Base-by-base conservation (phyloP, 2,113 vertebrate genomes). In the Oreochromis niloticus region DNA sequence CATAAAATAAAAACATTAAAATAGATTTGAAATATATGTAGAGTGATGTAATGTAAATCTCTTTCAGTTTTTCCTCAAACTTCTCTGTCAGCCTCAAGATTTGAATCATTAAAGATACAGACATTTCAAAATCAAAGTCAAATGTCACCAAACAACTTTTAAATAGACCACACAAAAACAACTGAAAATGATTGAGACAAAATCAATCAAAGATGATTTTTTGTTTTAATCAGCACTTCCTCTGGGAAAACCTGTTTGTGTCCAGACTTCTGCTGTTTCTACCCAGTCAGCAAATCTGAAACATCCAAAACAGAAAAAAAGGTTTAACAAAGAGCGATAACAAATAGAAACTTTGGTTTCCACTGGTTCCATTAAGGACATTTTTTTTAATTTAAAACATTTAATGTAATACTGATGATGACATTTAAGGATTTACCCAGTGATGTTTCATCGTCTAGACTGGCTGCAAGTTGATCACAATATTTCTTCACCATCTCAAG, bases 401-500 rank as follows among this genome's bases (percentile, higher is more conserved):
- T 56, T 24, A 24, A 27, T 56, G 55, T 56, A 56, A 56, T 4
- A 27, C 22, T 27, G 55, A 27, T 56, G 4, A 56, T 56, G 22
- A 56, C 22, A 27, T 27, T 13, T 56, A 27, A 56, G 55, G 11
- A 12, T 5, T 30, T 71, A 84, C 54, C 66, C 7, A 0, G 6
- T 39, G 19, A 55, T 5, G 7, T 61, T 16, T 80, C 24, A 24
- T 17, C 17, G 0, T 80, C 9, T 4, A 1, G 10, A 19, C 4
- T 12, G 1, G 1, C 7, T 3, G 3, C 63, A 79, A 89, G 57
- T 4, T 81, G 8, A 17, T 22, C 5, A n/a, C 82, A 36, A 79
- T 68, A 2, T 7, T 55, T 36, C 10, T 43, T 81, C 2, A 92
- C 83, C 34, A 6, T 17, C 2, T 2, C 30, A 80, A 91, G 89